Evolutionary conservation across 2,888 invertebrate species (phyloP).

Genomic region (Leptopilina myrica): DNA sequence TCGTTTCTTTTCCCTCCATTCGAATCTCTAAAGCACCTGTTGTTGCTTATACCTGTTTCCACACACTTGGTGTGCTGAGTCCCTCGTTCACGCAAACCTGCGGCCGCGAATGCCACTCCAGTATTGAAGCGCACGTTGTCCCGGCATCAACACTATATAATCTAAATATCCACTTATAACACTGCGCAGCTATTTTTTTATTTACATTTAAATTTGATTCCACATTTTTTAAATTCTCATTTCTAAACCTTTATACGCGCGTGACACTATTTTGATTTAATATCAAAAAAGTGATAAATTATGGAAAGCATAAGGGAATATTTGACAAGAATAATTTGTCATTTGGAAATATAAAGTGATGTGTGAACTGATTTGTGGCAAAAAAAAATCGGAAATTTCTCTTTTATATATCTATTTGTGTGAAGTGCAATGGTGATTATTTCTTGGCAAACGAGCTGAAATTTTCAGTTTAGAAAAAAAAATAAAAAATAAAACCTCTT

Average conservation of each 20-base stretch:
- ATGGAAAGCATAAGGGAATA: slow-evolving; percentile 20
- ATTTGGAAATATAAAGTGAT: slow-evolving; percentile 30
- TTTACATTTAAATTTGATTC: too few species aligned
- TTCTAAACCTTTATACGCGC: slow-evolving; percentile 8
- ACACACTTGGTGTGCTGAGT: slow-evolving; percentile 51
- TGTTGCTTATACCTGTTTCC: slow-evolving; percentile 72
- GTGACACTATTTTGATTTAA: slow-evolving; percentile 28
- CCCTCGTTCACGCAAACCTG: slow-evolving; percentile 36
- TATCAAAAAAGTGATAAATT: not conserved
- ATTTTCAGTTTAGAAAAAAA: slow-evolving; percentile 48
- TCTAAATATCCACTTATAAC: not conserved
- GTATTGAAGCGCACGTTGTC: slow-evolving; percentile 63
- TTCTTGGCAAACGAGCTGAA: slow-evolving; percentile 5
- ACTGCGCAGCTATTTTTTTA: slow-evolving; percentile 34
- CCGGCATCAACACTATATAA: slow-evolving; percentile 47
- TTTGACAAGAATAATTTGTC: not conserved
- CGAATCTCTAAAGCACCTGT: slow-evolving; percentile 70
- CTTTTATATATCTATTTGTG: slow-evolving; percentile 13
- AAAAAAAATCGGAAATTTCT: slow-evolving; percentile 23
- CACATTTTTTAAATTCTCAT: not conserved
- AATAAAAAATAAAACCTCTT: not conserved
- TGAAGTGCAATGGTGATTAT: slow-evolving; percentile 38
- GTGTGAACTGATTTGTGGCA: slow-evolving; percentile 35
- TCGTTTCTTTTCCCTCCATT: slow-evolving; percentile 34
- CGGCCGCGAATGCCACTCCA: slow-evolving; percentile 46